These are phyloP conservation scores for Pyrgilauda ruficollis DNA, from an alignment of 2,113 vertebrate genomes.

Conservation along the genomic window DNA sequence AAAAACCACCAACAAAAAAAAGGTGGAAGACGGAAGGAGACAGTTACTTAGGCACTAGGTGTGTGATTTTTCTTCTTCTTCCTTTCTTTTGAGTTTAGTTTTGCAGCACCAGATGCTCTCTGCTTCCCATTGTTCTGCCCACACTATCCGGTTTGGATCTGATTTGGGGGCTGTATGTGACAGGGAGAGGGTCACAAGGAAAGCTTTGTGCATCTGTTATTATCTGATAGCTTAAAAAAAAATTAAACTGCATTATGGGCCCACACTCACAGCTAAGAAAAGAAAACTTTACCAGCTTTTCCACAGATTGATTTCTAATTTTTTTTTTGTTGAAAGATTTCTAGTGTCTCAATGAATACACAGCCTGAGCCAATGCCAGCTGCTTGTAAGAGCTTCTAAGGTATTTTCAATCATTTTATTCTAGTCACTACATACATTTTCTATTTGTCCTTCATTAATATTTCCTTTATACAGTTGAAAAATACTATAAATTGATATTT, in stretches of 20 bases:
- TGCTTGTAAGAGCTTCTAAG: not conserved
- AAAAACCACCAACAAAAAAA: not conserved
- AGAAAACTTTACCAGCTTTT: not conserved
- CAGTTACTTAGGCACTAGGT: not conserved
- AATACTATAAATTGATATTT: not conserved
- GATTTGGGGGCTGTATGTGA: not conserved
- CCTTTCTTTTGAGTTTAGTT: not conserved
- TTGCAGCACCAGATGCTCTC: not conserved
- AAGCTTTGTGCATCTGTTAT: not conserved
- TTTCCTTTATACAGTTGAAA: not conserved
- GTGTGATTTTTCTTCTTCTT: not conserved
- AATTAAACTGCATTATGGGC: not conserved
- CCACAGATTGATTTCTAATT: not conserved
- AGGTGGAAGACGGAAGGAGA: not conserved
- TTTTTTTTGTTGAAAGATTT: not conserved
- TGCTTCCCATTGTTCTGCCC: slow-evolving; percentile 29
- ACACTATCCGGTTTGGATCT: not conserved
- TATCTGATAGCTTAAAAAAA: slow-evolving; percentile 3
- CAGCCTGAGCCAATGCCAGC: not conserved
- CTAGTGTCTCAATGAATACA: not conserved
- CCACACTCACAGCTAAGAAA: not conserved
- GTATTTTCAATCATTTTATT: not conserved
- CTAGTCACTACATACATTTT: not conserved
- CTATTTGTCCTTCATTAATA: not conserved
- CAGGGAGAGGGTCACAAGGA: not conserved